Conservation (phyloP, 2,113 vertebrate species). For the Pardalotus punctatus region DNA sequence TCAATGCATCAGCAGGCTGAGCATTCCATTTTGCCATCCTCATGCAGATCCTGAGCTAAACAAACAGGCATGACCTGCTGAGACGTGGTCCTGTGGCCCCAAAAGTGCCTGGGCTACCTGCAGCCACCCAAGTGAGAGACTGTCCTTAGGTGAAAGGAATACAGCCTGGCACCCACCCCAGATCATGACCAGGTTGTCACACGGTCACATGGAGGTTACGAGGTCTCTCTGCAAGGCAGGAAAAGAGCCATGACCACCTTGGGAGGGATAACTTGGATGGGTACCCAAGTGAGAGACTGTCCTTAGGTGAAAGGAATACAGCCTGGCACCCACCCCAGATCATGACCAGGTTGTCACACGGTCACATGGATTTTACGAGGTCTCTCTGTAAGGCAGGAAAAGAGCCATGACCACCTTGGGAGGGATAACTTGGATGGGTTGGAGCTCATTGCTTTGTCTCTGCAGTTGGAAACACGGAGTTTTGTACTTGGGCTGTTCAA, state of each 20-base stretch:
- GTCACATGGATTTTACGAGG: background rate
- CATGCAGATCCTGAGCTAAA: background rate
- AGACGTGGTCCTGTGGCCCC: background rate
- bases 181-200: background rate
- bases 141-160: background rate
- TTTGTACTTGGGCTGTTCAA: background rate
- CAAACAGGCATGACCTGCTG: background rate
- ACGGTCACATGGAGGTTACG: too few species aligned
- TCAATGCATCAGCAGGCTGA: background rate
- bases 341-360: background rate
- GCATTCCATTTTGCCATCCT: rapidly evolving
- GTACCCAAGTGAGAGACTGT: too few species aligned
- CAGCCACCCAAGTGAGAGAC: background rate
- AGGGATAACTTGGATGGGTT: background rate
- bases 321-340: background rate
- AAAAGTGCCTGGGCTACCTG: background rate
- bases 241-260: background rate
- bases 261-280: rapidly evolving
- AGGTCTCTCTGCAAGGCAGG: background rate
- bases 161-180: background rate
- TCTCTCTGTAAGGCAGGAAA: background rate
- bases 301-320: background rate
- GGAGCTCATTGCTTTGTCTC: background rate
- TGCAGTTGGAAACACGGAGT: background rate
- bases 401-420: rapidly evolving